These are phyloP conservation scores for Stenoptilia bipunctidactyla DNA, from an alignment of 2,888 invertebrate genomes.

Conservation along the genomic window DNA sequence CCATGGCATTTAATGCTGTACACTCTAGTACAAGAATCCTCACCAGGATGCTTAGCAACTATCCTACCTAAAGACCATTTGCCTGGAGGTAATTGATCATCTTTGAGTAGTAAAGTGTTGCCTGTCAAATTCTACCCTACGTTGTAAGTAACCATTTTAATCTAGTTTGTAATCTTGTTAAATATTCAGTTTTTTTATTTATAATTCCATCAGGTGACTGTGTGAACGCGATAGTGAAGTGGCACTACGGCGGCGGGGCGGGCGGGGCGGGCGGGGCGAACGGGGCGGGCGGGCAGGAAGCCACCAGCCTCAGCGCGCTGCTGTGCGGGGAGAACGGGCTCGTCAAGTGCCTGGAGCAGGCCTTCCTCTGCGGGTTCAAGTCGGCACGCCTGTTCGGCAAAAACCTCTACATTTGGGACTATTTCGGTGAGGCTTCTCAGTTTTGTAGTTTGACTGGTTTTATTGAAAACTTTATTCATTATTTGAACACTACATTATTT, in stretches of 20 bases:
- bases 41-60: no score
- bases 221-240: conserved; percentile 97
- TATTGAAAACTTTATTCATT: no score
- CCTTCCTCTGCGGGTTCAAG: conserved; percentile 95
- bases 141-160: no score
- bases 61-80: no score
- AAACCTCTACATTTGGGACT: conserved; percentile 98
- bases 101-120: no score
- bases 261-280: conserved; percentile 86
- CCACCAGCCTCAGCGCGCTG: conserved; percentile 87
- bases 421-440: conserved; percentile 91
- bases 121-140: no score
- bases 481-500: no score
- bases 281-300: conserved; percentile 86
- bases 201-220: conserved; percentile 93
- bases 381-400: conserved; percentile 92
- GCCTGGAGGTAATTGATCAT: no score
- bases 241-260: conserved; percentile 92
- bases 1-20: no score
- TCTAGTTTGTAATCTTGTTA: no score
- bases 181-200: not conserved
- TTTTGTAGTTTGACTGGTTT: no score
- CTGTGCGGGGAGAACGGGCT: conserved; percentile 96
- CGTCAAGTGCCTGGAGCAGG: conserved; percentile 93
- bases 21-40: no score